Conservation (phyloP, 2,113 vertebrate genomes). For the Macroglossus sobrinus region DNA sequence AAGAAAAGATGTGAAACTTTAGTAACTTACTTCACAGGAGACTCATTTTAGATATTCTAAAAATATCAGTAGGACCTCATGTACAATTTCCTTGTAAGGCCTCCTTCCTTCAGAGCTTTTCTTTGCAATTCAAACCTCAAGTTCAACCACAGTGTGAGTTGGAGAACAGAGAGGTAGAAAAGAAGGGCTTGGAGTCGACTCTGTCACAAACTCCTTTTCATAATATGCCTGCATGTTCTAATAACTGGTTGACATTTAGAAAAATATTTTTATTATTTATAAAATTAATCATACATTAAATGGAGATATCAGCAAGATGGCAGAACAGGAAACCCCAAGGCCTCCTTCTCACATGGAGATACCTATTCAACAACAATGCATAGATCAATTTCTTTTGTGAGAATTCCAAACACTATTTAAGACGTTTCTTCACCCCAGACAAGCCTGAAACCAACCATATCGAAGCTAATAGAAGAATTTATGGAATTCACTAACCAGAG, state of each 20-base stretch:
- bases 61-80: conserved; percentile 39
- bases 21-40: conserved; percentile 51
- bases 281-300: neutral
- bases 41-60: conserved; percentile 58
- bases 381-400: neutral
- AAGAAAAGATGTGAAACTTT: conserved; percentile 53
- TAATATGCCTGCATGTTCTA: neutral
- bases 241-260: neutral
- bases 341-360: neutral
- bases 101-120: neutral
- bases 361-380: neutral
- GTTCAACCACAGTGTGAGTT: neutral
- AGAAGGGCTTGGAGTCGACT: neutral
- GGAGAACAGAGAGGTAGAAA: neutral
- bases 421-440: neutral
- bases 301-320: neutral
- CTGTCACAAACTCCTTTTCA: neutral
- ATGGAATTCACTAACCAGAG: neutral
- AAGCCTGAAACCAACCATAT: neutral
- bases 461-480: neutral
- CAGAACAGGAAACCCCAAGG: neutral
- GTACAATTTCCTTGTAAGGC: conserved; percentile 51
- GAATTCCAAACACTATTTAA: neutral
- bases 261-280: neutral
- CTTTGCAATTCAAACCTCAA: neutral